Conservation (phyloP, 2,888 invertebrate genomes). For the Raillietiella orientalis region DNA sequence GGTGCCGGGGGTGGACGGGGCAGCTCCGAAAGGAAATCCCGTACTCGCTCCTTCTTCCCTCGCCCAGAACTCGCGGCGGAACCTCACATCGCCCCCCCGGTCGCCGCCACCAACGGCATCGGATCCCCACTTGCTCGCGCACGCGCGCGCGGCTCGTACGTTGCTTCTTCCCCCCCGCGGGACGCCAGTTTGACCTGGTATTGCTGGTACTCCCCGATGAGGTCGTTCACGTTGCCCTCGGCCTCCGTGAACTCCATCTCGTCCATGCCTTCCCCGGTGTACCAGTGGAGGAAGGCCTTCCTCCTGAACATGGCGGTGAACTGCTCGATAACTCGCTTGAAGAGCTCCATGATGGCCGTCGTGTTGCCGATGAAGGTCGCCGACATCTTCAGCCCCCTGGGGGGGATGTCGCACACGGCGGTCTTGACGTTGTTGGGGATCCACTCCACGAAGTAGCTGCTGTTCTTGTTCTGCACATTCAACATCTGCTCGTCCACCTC, state of each 20-base stretch:
- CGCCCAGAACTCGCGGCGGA: no score
- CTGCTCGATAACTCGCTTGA: conserved; percentile 58
- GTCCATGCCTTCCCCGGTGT: conserved; percentile 23
- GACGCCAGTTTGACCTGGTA: no score
- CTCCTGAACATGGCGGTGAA: conserved; percentile 80
- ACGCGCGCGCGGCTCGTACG: no score
- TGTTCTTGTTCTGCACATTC: conserved; percentile 27
- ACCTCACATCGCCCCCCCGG: no score
- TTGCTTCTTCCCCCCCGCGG: no score
- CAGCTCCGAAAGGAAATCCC: no score
- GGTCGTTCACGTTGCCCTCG: conserved; percentile 49
- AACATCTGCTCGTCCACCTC: conserved; percentile 42
- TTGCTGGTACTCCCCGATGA: conserved; percentile 71
- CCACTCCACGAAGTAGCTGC: conserved; percentile 61
- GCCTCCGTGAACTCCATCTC: conserved; percentile 23
- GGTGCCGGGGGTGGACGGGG: no score
- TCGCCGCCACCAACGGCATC: no score
- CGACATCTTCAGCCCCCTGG: conserved; percentile 58
- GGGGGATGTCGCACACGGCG: conserved; percentile 73
- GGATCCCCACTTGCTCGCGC: no score
- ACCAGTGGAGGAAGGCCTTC: conserved; percentile 30
- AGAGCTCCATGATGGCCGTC: conserved; percentile 61
- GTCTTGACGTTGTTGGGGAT: conserved; percentile 83
- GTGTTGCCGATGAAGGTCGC: conserved; percentile 77
- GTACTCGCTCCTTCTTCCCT: no score